These are phyloP conservation scores for Uria aalge DNA, from an alignment of 2,113 vertebrate species.

Conservation along the genomic window DNA sequence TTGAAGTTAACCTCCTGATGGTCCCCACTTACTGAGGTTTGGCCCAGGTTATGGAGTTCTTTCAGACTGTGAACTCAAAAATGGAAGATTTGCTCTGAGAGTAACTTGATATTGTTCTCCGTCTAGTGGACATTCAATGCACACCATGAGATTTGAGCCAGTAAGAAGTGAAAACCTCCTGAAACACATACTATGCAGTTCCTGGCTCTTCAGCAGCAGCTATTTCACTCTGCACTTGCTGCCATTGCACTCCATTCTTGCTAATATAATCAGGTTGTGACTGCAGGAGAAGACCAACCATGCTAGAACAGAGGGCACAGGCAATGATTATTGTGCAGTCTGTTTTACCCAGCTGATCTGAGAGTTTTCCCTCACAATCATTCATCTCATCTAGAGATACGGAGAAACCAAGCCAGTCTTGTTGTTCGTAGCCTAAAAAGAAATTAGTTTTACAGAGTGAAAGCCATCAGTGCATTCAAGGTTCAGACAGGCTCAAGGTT, in stretches of 20 bases:
- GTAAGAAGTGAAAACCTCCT: neutral
- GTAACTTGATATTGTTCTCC: neutral
- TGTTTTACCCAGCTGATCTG: neutral
- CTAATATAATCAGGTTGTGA: neutral
- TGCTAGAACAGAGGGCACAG: neutral
- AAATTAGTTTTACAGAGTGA: neutral
- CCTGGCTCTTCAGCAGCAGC: neutral
- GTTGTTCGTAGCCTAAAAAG: neutral
- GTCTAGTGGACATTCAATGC: neutral
- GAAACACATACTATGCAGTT: neutral
- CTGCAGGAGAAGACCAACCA: neutral
- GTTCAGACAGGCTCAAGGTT: neutral
- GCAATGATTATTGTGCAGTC: too few relatives aligned
- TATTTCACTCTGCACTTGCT: neutral
- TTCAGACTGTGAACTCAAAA: neutral
- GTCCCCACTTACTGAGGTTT: neutral
- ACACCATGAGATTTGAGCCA: neutral
- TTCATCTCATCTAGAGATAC: neutral
- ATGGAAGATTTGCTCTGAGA: neutral
- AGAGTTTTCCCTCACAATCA: neutral
- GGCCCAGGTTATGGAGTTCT: neutral
- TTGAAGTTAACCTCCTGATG: neutral
- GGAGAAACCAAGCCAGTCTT: neutral
- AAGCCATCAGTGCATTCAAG: neutral
- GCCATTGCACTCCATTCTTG: neutral